phyloP scores from a whole-genome alignment of 2,888 invertebrate species.

The Archips xylosteana region DNA sequence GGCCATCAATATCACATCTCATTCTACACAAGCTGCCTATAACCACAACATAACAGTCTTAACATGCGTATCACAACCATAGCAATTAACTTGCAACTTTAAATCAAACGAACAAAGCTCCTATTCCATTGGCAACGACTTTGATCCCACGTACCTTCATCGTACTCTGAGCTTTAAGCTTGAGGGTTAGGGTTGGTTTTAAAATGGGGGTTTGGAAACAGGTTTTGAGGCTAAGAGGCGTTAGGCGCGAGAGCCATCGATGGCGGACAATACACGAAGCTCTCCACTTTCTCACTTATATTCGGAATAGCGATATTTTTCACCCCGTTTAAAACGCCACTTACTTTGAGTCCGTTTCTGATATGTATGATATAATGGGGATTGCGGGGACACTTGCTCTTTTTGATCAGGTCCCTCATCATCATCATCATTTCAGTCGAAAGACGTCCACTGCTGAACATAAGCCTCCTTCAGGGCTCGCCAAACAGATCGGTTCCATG shows the following conservation, averaged over 20 bases:
- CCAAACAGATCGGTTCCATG: no score
- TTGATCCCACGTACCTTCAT: neutral
- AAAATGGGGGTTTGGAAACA: conserved; percentile 44
- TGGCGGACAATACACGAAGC: conserved; percentile 38
- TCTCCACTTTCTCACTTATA: conserved; percentile 35
- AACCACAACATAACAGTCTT: neutral
- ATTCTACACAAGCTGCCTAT: neutral
- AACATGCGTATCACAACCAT: conserved; percentile 25
- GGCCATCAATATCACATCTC: no score
- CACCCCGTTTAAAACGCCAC: conserved; percentile 26
- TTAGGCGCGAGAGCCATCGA: conserved; percentile 48
- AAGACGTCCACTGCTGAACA: no score
- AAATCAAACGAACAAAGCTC: neutral
- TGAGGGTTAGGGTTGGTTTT: conserved; percentile 3
- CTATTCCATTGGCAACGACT: neutral
- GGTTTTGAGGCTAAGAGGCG: conserved; percentile 60
- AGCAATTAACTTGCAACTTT: conserved; percentile 8
- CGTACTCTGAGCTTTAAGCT: conserved; percentile 16
- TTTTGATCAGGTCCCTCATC: neutral
- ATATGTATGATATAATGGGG: conserved; percentile 4
- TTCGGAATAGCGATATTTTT: conserved; percentile 39
- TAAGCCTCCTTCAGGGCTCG: no score
- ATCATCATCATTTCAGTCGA: no score
- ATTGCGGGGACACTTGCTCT: neutral
- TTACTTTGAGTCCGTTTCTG: conserved; percentile 14